Conservation (phyloP, 2,797 vertebrate genomes). For the Pantherophis vulpinus region DNA sequence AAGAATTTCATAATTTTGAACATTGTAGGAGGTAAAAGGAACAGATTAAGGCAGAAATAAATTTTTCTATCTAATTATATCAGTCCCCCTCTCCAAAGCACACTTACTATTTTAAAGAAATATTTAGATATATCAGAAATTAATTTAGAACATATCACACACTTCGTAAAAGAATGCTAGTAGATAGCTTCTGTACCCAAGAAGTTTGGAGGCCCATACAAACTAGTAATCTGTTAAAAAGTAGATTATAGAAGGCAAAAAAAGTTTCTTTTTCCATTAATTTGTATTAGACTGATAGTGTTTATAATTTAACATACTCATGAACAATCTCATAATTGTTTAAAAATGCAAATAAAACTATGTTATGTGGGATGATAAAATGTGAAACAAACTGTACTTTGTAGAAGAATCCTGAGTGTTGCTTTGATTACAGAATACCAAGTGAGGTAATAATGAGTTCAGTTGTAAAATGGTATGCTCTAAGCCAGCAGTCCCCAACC, state of each 20-base stretch:
- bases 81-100: neutral
- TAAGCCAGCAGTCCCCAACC: neutral
- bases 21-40: neutral
- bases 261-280: neutral
- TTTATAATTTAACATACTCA: neutral
- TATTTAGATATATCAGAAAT: neutral
- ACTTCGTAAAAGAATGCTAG: neutral
- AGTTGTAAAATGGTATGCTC: neutral
- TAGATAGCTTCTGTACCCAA: neutral
- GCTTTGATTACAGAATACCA: neutral
- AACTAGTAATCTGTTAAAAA: neutral
- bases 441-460: neutral
- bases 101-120: neutral
- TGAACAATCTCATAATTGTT: neutral
- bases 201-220: neutral
- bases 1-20: neutral
- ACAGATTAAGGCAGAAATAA: neutral
- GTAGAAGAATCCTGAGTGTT: neutral
- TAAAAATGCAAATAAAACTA: neutral
- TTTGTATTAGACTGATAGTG: neutral
- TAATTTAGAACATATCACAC: neutral
- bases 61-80: neutral
- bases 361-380: neutral
- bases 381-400: neutral
- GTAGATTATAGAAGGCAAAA: neutral